A percentile compares a stretch with the other conserved stretches of the same genome.
Conservation (phyloP, 2,797 vertebrate species). For the Sebastolobus alascanus region DNA sequence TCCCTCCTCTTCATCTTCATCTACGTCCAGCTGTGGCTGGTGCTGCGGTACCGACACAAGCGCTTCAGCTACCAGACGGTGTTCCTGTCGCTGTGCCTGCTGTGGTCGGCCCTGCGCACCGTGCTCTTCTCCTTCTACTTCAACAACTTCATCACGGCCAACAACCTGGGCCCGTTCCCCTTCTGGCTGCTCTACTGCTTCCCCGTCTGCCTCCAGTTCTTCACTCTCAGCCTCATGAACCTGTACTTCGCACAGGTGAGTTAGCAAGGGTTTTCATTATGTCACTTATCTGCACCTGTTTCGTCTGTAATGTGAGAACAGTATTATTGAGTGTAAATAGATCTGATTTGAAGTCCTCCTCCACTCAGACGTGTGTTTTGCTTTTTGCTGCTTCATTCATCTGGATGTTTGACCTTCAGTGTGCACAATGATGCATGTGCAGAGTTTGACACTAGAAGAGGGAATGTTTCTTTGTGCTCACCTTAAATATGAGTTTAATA, state of each 20-base stretch:
- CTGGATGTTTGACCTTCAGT: neutral
- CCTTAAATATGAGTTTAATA: no score
- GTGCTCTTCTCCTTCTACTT: conserved; percentile 99
- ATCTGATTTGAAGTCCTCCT: neutral
- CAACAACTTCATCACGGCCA: conserved; percentile 92
- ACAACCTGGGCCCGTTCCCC: conserved; percentile 91
- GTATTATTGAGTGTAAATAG: no score
- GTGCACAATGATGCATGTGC: neutral
- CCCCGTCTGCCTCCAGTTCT: conserved; percentile 98
- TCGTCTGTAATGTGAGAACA: no score
- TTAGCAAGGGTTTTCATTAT: neutral
- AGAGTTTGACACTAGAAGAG: no score
- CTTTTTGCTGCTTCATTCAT: neutral
- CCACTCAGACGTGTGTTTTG: neutral
- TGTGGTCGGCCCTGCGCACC: conserved; percentile 95
- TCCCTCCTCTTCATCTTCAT: conserved; percentile 94
- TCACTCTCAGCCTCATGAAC: conserved; percentile 97
- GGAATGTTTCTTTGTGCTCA: neutral
- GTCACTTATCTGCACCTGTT: neutral
- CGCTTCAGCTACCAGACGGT: conserved; percentile 96
- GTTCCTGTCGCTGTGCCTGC: conserved; percentile 96
- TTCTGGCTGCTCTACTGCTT: conserved; percentile 99
- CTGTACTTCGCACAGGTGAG: conserved; percentile 97
- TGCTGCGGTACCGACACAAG: conserved; percentile 95
- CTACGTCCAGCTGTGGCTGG: conserved; percentile 96